Evolutionary conservation across 2,113 vertebrate genomes (phyloP).

Genomic region (Taxidea taxus): DNA sequence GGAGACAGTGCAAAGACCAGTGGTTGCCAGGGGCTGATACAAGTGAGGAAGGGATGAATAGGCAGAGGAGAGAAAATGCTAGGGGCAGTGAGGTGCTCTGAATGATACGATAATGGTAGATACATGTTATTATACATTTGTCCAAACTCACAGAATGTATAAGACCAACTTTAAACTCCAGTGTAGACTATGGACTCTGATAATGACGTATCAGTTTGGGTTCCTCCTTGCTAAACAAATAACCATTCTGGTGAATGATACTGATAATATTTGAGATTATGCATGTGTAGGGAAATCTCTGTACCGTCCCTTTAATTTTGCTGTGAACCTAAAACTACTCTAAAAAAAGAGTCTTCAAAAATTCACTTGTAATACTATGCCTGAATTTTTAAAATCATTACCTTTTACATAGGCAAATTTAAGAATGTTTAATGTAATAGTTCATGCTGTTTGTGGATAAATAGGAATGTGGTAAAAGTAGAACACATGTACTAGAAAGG

Average conservation of each 20-base stretch:
- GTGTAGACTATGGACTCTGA: background rate
- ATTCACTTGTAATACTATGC: background rate
- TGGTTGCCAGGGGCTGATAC: background rate
- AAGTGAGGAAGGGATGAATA: background rate
- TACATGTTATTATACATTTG: background rate
- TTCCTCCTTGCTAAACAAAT: background rate
- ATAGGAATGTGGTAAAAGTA: background rate
- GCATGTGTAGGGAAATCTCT: background rate
- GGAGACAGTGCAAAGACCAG: background rate
- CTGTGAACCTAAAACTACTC: background rate
- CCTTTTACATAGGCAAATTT: background rate
- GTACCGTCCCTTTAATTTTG: background rate
- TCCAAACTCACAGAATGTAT: background rate
- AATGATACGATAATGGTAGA: background rate
- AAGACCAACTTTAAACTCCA: background rate
- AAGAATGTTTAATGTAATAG: background rate
- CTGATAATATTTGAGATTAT: background rate
- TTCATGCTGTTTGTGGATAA: background rate
- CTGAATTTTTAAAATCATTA: background rate
- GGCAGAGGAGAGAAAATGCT: background rate
- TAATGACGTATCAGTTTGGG: background rate
- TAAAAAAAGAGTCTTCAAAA: background rate
- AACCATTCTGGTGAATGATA: background rate
- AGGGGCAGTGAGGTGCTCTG: background rate
- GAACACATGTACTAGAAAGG: background rate